Percentiles rank a stretch among this genome's conserved stretches.
Evolutionary conservation across 2,888 invertebrate species (phyloP).

Genomic region (Poecilus cupreus): DNA sequence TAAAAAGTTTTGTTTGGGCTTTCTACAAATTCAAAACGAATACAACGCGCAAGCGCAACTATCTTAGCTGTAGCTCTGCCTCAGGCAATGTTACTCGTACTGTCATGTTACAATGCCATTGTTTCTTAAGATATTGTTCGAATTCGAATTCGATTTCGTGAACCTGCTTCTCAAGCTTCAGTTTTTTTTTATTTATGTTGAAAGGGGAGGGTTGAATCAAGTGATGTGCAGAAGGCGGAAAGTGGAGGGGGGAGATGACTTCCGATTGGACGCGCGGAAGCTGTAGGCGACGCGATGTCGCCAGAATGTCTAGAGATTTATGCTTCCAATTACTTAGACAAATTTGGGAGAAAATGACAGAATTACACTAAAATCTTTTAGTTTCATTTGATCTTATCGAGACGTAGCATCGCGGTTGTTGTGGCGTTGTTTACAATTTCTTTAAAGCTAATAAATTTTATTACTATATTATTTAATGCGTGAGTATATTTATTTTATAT

Average conservation of each 20-base stretch:
- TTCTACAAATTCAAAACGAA: too few species aligned
- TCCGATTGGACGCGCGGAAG: slow-evolving; percentile 14
- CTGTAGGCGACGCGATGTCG: slow-evolving; percentile 19
- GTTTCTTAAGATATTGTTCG: background rate
- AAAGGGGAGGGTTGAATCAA: slow-evolving; percentile 6
- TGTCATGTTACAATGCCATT: background rate
- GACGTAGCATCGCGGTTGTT: background rate
- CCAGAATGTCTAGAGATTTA: slow-evolving; percentile 12
- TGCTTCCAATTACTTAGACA: background rate
- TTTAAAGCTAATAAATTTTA: background rate
- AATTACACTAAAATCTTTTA: background rate
- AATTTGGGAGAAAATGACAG: background rate
- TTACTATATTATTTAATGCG: background rate
- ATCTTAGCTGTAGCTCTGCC: too few species aligned
- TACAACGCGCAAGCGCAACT: too few species aligned
- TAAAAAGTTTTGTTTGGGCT: too few species aligned
- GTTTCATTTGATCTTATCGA: background rate
- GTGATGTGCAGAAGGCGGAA: background rate
- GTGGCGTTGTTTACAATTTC: background rate
- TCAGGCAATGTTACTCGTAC: too few species aligned
- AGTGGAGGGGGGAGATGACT: slow-evolving; percentile 1
- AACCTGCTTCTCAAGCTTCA: too few species aligned
- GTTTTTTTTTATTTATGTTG: too few species aligned
- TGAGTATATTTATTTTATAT: too few species aligned
- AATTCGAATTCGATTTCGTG: background rate